A percentile compares a stretch with the other conserved stretches of the same genome.
Evolutionary conservation across 2,797 vertebrate species (phyloP).

Genomic region (Eleutherodactylus coqui): DNA sequence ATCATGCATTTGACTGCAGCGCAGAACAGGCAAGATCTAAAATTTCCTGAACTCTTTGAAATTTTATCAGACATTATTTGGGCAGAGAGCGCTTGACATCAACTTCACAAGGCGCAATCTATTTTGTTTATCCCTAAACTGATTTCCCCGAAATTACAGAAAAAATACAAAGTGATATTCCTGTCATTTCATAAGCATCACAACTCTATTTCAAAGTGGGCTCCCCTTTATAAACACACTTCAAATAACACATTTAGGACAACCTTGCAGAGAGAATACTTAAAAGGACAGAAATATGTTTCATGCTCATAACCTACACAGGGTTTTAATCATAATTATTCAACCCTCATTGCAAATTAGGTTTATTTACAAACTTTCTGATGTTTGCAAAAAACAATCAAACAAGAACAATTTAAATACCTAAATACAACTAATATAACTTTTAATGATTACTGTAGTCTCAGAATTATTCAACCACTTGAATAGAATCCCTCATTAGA

Average conservation of each 20-base stretch:
- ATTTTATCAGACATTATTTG: not conserved
- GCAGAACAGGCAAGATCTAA: not conserved
- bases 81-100: not conserved
- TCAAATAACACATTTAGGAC: not conserved
- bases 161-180: not conserved
- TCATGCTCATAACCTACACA: no score
- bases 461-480: no score
- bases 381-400: no score
- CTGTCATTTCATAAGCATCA: not conserved
- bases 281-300: not conserved
- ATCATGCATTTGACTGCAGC: not conserved
- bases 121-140: slow-evolving; percentile 8
- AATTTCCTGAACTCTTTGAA: not conserved
- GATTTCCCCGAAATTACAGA: not conserved
- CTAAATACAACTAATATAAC: no score
- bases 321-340: no score
- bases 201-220: not conserved
- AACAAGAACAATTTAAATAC: no score
- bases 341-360: no score
- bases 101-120: not conserved
- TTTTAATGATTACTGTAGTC: no score
- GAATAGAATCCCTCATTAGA: no score
- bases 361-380: no score
- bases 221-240: not conserved
- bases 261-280: not conserved